Evolutionary conservation across 2,113 vertebrate species (phyloP).

Genomic region (Clupea harengus): DNA sequence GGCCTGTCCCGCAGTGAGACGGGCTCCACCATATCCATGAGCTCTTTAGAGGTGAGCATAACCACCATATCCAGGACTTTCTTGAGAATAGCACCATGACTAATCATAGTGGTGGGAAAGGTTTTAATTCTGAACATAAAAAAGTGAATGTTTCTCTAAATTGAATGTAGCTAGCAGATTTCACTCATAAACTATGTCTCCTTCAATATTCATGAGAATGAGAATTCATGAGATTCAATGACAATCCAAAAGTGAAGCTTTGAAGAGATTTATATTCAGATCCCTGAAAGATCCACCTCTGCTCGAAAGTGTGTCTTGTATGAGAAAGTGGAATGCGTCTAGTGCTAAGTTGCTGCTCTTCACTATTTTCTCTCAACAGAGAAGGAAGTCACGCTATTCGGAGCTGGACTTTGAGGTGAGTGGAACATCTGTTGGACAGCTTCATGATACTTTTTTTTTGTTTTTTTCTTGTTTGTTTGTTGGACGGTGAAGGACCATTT

Average conservation of each 20-base stretch:
- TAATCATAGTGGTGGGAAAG: not conserved
- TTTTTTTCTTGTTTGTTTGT: constrained; percentile 54
- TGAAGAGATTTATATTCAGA: not conserved
- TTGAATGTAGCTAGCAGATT: not conserved
- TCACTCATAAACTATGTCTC: not conserved
- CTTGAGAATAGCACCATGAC: not conserved
- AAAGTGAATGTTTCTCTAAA: not conserved
- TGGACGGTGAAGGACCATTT: constrained; percentile 58
- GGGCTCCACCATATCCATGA: constrained; percentile 98
- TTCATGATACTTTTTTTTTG: constrained; percentile 48
- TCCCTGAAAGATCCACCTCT: not conserved
- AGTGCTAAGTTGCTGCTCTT: constrained; percentile 12
- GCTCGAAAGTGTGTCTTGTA: not conserved
- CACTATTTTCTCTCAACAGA: constrained; percentile 77
- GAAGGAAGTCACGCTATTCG: constrained; percentile 98
- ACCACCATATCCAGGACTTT: no score
- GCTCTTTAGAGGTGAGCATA: constrained; percentile 88
- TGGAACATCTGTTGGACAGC: constrained; percentile 49
- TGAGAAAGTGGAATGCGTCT: not conserved
- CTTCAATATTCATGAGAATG: not conserved
- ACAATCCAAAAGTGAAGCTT: not conserved
- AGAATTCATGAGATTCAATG: no score
- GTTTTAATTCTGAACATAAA: not conserved
- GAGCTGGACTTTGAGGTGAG: constrained; percentile 99
- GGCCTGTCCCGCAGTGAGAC: constrained; percentile 96